Percentiles rank a stretch among this genome's conserved stretches.
phyloP scores from a whole-genome alignment of 2,113 vertebrate genomes.

The Blennius ocellaris region DNA sequence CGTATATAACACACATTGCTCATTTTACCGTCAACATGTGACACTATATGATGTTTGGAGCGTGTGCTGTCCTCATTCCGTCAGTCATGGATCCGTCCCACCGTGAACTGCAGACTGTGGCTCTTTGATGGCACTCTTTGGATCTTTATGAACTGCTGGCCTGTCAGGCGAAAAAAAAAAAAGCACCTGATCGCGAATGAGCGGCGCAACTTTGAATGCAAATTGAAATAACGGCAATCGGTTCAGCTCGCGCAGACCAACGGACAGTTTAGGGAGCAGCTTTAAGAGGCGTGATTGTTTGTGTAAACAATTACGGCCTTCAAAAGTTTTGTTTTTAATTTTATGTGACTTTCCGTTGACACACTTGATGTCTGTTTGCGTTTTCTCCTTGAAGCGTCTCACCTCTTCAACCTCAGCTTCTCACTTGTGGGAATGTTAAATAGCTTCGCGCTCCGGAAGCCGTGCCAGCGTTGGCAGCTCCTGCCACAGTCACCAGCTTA shows the following conservation, averaged over 20 bases:
- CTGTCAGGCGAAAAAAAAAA: slow-evolving; percentile 8
- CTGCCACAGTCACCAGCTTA: slow-evolving; percentile 36
- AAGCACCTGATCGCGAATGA: slow-evolving; percentile 20
- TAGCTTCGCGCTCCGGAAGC: slow-evolving; percentile 45
- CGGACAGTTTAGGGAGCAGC: neutral
- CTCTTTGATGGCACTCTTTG: slow-evolving; percentile 38
- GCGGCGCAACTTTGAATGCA: slow-evolving; percentile 12
- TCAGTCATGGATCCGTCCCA: slow-evolving; percentile 54
- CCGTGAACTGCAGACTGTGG: slow-evolving; percentile 49
- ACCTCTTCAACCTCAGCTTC: slow-evolving; percentile 33
- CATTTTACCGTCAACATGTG: slow-evolving; percentile 45
- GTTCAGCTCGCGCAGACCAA: neutral
- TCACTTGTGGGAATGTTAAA: slow-evolving; percentile 68
- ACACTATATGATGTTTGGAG: slow-evolving; percentile 63
- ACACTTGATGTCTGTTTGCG: neutral
- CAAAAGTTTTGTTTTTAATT: slow-evolving; percentile 1
- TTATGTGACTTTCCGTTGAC: neutral
- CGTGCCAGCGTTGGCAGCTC: slow-evolving; percentile 63
- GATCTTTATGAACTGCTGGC: slow-evolving; percentile 32
- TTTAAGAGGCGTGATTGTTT: slow-evolving; percentile 10
- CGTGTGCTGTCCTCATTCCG: slow-evolving; percentile 72
- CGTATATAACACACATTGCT: slow-evolving; percentile 15
- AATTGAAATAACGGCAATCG: slow-evolving; percentile 11
- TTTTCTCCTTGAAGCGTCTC: slow-evolving; percentile 16
- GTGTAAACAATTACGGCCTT: neutral